Evolutionary conservation across 2,888 invertebrate species (phyloP).

Genomic region (Nephrotoma guestfalica): DNA sequence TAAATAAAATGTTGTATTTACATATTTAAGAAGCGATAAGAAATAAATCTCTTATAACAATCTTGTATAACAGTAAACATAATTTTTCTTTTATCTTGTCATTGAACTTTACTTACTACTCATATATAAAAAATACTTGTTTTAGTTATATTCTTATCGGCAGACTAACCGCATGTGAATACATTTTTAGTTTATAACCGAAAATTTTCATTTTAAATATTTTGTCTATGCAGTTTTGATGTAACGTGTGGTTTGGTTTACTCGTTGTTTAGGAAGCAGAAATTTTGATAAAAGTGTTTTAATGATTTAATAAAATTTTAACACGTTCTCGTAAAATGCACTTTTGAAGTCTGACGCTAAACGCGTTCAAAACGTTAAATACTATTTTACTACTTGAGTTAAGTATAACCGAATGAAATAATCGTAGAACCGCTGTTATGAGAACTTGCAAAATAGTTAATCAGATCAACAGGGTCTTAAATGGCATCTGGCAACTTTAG

Average conservation of each 20-base stretch:
- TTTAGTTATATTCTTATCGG: background rate
- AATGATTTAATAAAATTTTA: no score
- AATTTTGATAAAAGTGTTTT: no score
- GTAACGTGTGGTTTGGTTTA: background rate
- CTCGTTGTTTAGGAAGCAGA: no score
- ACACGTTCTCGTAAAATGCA: no score
- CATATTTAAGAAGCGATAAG: background rate
- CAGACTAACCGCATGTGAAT: background rate
- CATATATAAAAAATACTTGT: background rate
- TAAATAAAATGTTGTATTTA: background rate
- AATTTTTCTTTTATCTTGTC: background rate
- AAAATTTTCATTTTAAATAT: background rate
- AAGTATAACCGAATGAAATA: no score
- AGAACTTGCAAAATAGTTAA: no score
- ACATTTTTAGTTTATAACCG: background rate
- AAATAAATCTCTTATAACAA: background rate
- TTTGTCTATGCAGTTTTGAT: background rate
- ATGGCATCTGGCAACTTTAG: no score
- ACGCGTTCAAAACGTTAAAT: no score
- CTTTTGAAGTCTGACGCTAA: no score
- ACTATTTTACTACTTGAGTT: no score
- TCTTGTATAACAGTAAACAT: background rate
- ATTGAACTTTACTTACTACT: background rate
- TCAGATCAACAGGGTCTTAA: no score
- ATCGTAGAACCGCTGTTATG: no score